Percentiles rank a stretch among this genome's conserved stretches.
phyloP scores from a whole-genome alignment of 2,113 vertebrate genomes.

The Cricetomys ansorgei region DNA sequence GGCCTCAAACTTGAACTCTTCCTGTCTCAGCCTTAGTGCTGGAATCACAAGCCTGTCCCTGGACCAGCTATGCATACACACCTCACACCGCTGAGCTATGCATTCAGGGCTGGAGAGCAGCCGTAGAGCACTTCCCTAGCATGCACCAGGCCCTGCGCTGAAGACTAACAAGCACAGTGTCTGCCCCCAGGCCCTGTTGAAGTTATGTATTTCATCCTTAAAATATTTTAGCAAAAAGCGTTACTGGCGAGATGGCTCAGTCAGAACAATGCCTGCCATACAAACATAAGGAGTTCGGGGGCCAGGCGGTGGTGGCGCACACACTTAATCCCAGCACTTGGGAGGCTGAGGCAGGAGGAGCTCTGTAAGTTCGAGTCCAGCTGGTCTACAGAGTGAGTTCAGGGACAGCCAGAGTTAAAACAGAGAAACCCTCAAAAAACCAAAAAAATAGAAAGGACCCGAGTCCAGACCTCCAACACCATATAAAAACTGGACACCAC shows the following conservation, averaged over 20 bases:
- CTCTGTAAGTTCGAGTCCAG: too few relatives aligned
- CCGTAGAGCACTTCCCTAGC: neutral
- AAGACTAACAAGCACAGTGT: neutral
- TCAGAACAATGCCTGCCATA: fast-evolving
- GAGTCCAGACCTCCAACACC: neutral
- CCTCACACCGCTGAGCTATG: neutral
- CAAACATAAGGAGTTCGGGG: neutral
- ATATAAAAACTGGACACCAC: neutral
- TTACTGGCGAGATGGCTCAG: neutral
- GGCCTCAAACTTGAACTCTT: neutral
- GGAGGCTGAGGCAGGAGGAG: too few relatives aligned
- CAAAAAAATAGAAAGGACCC: too few relatives aligned
- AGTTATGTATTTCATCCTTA: neutral
- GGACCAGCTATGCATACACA: too few relatives aligned
- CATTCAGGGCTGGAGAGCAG: neutral
- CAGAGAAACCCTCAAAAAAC: too few relatives aligned
- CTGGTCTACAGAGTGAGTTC: too few relatives aligned
- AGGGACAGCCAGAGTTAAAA: too few relatives aligned
- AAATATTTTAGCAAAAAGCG: neutral
- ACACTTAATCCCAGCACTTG: too few relatives aligned
- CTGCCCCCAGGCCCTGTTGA: neutral
- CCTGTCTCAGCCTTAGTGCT: neutral
- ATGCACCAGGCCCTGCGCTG: too few relatives aligned
- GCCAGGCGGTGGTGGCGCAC: too few relatives aligned
- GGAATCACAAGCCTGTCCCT: neutral